phyloP scores from a whole-genome alignment of 2,113 vertebrate genomes.

The Microtus montanus region DNA sequence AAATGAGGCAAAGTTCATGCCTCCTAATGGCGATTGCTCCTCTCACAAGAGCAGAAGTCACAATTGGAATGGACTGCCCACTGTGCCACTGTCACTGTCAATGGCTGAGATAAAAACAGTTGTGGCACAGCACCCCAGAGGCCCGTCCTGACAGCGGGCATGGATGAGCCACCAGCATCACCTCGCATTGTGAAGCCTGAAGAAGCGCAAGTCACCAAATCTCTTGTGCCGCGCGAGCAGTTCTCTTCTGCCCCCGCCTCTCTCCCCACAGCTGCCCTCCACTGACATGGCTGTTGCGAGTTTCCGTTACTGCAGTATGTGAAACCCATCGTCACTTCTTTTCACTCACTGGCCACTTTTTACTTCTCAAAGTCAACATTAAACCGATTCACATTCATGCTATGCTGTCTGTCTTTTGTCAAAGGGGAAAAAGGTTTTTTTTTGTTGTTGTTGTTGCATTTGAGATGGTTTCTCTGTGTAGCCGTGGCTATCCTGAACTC shows the following conservation, averaged over 20 bases:
- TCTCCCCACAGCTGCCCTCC: background rate
- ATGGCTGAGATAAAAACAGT: conserved; percentile 54
- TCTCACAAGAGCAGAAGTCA: conserved; percentile 52
- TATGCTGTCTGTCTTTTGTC: background rate
- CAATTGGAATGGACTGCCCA: conserved; percentile 24
- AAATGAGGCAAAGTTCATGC: conserved; percentile 71
- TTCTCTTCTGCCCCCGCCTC: background rate
- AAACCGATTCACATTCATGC: background rate
- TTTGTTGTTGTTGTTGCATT: too few species aligned
- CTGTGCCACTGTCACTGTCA: conserved; percentile 43
- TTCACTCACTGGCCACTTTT: conserved; percentile 42
- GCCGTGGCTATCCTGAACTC: background rate
- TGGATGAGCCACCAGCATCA: background rate
- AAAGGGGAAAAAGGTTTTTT: background rate
- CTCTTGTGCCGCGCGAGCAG: background rate
- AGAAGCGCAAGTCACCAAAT: conserved; percentile 31
- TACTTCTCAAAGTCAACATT: conserved; percentile 52
- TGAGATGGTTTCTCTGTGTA: background rate
- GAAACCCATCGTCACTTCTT: background rate
- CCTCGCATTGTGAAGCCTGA: background rate
- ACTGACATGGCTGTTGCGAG: background rate
- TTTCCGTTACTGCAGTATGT: conserved; percentile 5
- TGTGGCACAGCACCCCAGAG: background rate
- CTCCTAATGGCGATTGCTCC: conserved; percentile 56
- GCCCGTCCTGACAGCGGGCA: conserved; percentile 51